These are phyloP conservation scores for Orussus abietinus DNA, from an alignment of 1,140 invertebrate species.

Conservation along the genomic window DNA sequence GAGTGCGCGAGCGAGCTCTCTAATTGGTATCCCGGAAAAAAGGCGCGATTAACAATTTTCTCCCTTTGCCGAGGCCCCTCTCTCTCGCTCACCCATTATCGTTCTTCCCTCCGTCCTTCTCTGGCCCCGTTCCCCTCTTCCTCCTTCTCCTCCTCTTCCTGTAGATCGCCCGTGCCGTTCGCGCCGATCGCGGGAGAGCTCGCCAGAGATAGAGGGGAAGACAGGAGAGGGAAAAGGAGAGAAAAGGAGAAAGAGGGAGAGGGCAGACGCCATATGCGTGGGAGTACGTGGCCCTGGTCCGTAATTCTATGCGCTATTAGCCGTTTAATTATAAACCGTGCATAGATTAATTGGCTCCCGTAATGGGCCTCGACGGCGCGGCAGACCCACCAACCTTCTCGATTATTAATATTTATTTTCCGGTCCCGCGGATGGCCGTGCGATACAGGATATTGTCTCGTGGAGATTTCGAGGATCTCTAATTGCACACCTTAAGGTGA, in stretches of 20 bases:
- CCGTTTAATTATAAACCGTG: constrained; percentile 54
- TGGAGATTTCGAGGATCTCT: no score
- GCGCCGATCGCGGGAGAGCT: no score
- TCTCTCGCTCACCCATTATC: constrained; percentile 4
- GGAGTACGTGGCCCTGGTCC: constrained; percentile 47
- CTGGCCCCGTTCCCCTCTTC: no score
- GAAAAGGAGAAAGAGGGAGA: constrained; percentile 7
- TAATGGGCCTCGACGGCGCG: constrained; percentile 34
- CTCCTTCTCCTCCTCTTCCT: no score
- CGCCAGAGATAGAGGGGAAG: background rate
- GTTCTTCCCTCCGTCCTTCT: constrained; percentile 11
- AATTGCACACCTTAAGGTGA: no score
- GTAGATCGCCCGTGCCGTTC: no score
- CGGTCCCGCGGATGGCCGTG: no score
- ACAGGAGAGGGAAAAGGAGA: constrained; percentile 6
- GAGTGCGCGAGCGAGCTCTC: no score
- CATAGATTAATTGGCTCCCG: constrained; percentile 53
- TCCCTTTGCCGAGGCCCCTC: no score
- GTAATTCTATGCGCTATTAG: constrained; percentile 53
- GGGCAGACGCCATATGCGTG: constrained; percentile 31
- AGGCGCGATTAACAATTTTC: no score
- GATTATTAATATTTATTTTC: constrained; percentile 45
- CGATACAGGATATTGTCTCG: no score
- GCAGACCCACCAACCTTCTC: no score
- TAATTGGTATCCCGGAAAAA: constrained; percentile 14